Base-by-base conservation (phyloP, 2,888 invertebrate species). In the Mycalesis mineus region DNA sequence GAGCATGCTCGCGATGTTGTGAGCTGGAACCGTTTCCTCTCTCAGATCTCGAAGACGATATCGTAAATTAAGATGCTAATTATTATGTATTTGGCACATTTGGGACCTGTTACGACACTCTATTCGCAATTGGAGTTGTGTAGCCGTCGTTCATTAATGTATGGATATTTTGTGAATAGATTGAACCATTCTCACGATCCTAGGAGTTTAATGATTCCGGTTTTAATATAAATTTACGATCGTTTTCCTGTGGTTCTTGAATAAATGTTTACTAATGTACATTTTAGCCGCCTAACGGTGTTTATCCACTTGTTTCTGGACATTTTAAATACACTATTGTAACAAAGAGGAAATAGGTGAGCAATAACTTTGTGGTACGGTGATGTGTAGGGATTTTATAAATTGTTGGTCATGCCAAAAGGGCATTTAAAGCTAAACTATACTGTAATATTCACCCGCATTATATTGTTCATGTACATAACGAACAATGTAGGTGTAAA, bases 111-210 rank as follows among this genome's bases (percentile, higher is more conserved):
- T 68, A 61, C 53, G 57, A 49, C 61, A 58, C 62, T 61, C 51
- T 41, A 50, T 22, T 15, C 33, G 57, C 40, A 57, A 53, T 47
- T 40, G 45, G 44, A 48, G 41, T 53, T 47, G 40, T 47, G 33
- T 40, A 44, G 47, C 22, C 31, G 47, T 40, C 55, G 39, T 33
- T n/a, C 51, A 55, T 51, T 58, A 57, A 53, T 50, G 41, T 48
- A 37, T 48, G 47, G 42, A 60, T 49, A 58, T 57, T 57, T 63
- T 52, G 52, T 54, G 50, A 51, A 57, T 53, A 58, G 22, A 50
- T 52, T 50, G 22, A 50, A 58, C 51, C 37, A 60, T 68, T 70
- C 69, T 66, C 68, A 70, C 68, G 67, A 55, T 63, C 55, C 44
- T 57, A 55, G 44, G 41, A 55, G 45, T 60, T 60, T 59, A 58